Base-by-base conservation (phyloP, 1,140 invertebrate genomes). In the Apocrypta bakeri region DNA sequence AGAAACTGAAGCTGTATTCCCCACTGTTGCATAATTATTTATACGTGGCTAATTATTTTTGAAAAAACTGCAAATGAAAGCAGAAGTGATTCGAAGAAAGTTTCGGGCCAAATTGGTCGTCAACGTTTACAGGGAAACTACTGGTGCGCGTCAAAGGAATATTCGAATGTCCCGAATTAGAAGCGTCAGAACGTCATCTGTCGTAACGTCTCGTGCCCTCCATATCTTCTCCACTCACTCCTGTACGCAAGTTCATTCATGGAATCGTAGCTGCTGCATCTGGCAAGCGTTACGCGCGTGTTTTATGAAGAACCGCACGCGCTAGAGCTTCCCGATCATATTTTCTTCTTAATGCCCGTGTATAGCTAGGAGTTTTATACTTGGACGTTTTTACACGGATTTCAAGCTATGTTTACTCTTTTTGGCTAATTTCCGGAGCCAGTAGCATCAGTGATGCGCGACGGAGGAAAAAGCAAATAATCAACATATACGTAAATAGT, bases 161-260 rank as follows among this genome's bases (percentile, higher is more conserved):
- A 61, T 24, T 72, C 33, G 72, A 81, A 56, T 64, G 27, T 81
- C 79, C 83, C 48, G 56, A 84, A 84, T 84, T 84, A 84, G 83
- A 82, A 79, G 64, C 68, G 24, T 42, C 33, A 75, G 14, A 79
- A 82, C 79, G 83, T 79, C 79, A 81, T 74, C 68, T 84, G 75
- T 81, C 83, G 79, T 61, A 61, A 72, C 48, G 25, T 40, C 37
- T 69, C 7, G 71, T 71, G 17, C 27, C 69, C 77, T 80, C 37
- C 42, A 78, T 78, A 78, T 79, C 27, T 71, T 37, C 27, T 33
- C n/a, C 37, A 11, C 40, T 63, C 69, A 42, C 21, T 27, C 27
- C 31, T 72, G 31, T n/a, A 42, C 21, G 29, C 37, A 25, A 64
- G 56, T 82, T 75, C 80, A 61, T 84, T 84, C 79, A 82, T 68